Evolutionary conservation across 2,888 invertebrate genomes (phyloP).

Genomic region (Erebia aethiops): DNA sequence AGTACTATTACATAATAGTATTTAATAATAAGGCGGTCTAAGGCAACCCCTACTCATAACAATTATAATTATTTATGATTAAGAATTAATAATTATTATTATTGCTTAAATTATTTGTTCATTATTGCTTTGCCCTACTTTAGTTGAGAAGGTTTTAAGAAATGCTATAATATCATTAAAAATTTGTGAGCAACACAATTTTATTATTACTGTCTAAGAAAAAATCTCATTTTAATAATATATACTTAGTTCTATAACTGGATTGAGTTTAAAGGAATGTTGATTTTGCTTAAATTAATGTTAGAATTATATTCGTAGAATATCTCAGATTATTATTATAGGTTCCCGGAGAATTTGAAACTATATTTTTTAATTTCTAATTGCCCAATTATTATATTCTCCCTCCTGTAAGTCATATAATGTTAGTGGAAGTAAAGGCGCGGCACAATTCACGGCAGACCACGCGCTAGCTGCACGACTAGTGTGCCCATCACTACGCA

Average conservation of each 20-base stretch:
- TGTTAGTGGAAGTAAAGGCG: too few species aligned
- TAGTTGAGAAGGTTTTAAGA: not conserved
- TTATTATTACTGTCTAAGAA: not conserved
- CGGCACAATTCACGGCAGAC: too few species aligned
- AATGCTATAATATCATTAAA: not conserved
- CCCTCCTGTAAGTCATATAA: too few species aligned
- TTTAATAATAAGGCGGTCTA: conserved; percentile 7
- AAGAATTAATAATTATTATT: not conserved
- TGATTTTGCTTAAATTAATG: not conserved
- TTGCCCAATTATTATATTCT: too few species aligned
- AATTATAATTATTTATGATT: not conserved
- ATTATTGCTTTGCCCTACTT: conserved; percentile 4
- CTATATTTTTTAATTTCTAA: too few species aligned
- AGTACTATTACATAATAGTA: not conserved
- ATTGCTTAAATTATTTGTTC: not conserved
- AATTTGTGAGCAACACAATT: not conserved
- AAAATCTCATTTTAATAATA: not conserved
- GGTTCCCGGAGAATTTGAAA: too few species aligned
- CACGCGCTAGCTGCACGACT: too few species aligned
- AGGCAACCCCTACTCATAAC: conserved; percentile 10
- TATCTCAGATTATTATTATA: not conserved
- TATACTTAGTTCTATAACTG: not conserved
- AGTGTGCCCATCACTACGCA: too few species aligned
- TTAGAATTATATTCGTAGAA: not conserved
- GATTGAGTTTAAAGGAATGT: conserved; percentile 5